These are phyloP conservation scores for Tupaia tana DNA, from an alignment of 2,113 vertebrate species.

Conservation along the genomic window DNA sequence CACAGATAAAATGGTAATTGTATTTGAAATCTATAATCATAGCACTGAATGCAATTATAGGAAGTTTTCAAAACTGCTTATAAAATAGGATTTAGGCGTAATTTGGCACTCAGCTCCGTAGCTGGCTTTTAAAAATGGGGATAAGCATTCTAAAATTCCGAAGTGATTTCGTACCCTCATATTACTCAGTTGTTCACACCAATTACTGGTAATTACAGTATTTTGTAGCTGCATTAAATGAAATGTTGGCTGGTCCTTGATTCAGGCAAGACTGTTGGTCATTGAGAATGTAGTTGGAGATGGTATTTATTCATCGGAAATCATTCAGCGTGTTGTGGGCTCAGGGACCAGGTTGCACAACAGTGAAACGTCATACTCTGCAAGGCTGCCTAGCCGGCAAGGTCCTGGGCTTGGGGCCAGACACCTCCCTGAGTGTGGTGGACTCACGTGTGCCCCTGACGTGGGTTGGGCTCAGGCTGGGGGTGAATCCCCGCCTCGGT, in stretches of 20 bases:
- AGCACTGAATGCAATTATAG: background rate
- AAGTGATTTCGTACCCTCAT: background rate
- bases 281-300: conserved; percentile 9
- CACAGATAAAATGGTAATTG: background rate
- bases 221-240: conserved; percentile 49
- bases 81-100: conserved; percentile 9
- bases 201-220: background rate
- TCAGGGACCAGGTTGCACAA: no score
- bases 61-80: background rate
- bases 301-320: background rate
- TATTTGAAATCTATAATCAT: background rate
- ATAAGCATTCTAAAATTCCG: background rate
- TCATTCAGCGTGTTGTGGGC: background rate
- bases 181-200: background rate
- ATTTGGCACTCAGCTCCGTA: background rate
- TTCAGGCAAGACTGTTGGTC: background rate
- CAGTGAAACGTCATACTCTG: no score
- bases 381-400: no score
- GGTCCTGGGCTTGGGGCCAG: no score
- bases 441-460: no score
- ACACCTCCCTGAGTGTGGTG: no score
- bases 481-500: no score
- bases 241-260: conserved; percentile 19
- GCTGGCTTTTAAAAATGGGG: background rate
- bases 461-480: no score